phyloP scores from a whole-genome alignment of 1,140 invertebrate genomes.

The Lepeophtheirus salmonis region DNA sequence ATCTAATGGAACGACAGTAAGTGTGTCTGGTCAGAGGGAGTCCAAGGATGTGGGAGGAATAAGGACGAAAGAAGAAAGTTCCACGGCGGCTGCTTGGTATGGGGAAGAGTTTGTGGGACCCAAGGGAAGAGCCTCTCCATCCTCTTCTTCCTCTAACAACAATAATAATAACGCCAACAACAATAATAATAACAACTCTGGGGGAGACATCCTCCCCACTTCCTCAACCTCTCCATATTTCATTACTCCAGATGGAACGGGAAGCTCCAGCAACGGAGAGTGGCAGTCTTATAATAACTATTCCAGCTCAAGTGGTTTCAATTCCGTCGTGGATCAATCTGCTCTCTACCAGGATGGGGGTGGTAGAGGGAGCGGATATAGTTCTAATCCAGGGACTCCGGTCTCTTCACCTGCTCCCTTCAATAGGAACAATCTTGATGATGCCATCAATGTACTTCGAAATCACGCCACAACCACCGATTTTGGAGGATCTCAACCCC shows the following conservation, averaged over 20 bases:
- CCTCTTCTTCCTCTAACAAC: too few species aligned
- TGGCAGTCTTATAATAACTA: not conserved
- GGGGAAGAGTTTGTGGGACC: not conserved
- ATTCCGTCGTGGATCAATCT: not conserved
- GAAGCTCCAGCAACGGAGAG: not conserved
- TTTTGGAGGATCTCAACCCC: not conserved
- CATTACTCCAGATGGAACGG: not conserved
- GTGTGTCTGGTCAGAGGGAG: not conserved
- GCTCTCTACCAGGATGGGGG: not conserved
- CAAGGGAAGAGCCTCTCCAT: too few species aligned
- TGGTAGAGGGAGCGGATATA: constrained; percentile 1
- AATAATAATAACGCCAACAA: too few species aligned
- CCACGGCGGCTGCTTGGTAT: constrained; percentile 2
- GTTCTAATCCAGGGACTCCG: constrained; percentile 5
- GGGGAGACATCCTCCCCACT: not conserved
- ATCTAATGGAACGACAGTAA: too few species aligned
- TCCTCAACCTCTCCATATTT: not conserved
- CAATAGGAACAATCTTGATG: constrained; percentile 11
- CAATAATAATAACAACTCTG: not conserved
- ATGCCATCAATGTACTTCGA: constrained; percentile 12
- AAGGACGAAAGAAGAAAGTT: not conserved
- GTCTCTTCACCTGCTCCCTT: constrained; percentile 5
- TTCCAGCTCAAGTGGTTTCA: not conserved
- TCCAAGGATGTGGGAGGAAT: not conserved
- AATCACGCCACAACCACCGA: not conserved